Base-by-base conservation (phyloP, 2,888 invertebrate genomes). In the Papilio gigon region DNA sequence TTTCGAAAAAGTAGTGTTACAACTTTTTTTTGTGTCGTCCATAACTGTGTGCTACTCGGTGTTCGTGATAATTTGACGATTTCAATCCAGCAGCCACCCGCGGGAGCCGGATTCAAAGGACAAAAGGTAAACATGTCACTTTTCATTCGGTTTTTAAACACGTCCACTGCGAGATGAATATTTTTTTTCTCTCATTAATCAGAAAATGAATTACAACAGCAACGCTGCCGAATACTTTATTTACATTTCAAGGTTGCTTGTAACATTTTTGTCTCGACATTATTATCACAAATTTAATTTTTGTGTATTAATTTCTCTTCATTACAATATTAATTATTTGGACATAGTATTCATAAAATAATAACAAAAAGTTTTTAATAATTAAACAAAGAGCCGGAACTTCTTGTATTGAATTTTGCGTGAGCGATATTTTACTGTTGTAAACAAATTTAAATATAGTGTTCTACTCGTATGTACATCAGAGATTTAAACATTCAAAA, bases 61-160 rank as follows among this genome's bases (percentile, higher is more conserved):
- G 77, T 71, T 71, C 76, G 77, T 79, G 78, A 72, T 71, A 53
- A 70, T 64, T 70, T 20, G 27, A n/a, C 40, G 37, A 60, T 60
- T 69, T 70, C 72, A 70, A 67, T 67, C 72, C 47, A 68, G 56
- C 69, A 71, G 65, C 64, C 65, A 65, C 47, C 58, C 44, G 22
- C 5, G 37, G 42, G 68, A 75, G 66, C 75, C 76, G 76, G 78
- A 78, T 75, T 72, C 71, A 67, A 71, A 70, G 72, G 74, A 75
- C 72, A 74, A 72, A 56, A 79, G 80, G 80, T 80, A 78, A 75
- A 73, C 73, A 73, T 73, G 71, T 74, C 73, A 74, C 71, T 72
- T 77, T 78, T 75, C 76, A 80, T 79, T 80, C 77, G 76, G 80
- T 70, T 74, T 74, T 71, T 67, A 56, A 58, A 69, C 70, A 76